A percentile compares a stretch with the other conserved stretches of the same genome.
Evolutionary conservation across 2,888 invertebrate species (phyloP).

Genomic region (Diarsia dahlii): DNA sequence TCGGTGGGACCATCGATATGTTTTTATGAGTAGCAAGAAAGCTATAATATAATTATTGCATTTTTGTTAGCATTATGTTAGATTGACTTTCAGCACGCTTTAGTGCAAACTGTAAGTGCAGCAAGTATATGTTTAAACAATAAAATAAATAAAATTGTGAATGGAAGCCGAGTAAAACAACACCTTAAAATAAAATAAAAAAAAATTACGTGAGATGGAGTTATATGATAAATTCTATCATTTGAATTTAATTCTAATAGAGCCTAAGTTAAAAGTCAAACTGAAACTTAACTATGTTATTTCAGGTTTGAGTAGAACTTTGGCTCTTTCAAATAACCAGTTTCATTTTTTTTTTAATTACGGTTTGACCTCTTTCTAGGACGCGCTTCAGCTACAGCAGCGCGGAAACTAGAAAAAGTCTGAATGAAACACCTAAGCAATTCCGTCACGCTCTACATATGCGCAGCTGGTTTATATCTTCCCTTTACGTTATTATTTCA

Average conservation of each 20-base stretch:
- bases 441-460: neutral
- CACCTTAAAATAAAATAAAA: no score
- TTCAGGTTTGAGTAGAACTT: neutral
- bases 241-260: neutral
- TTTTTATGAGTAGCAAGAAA: no score
- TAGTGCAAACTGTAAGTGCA: no score
- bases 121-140: no score
- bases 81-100: no score
- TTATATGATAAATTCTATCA: neutral
- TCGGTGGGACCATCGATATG: no score
- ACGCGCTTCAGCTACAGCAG: neutral
- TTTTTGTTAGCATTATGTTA: no score
- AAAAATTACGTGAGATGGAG: neutral
- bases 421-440: neutral
- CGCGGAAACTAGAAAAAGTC: conserved; percentile 6
- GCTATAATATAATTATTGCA: no score
- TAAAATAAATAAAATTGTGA: no score
- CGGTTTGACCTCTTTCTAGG: neutral
- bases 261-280: neutral
- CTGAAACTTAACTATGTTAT: no score
- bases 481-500: neutral
- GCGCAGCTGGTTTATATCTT: neutral
- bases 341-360: conserved; percentile 2
- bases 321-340: neutral
- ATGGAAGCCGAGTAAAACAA: no score